A percentile compares a stretch with the other conserved stretches of the same genome.
Conservation (phyloP, 2,797 vertebrate species). For the Agapornis canus region DNA sequence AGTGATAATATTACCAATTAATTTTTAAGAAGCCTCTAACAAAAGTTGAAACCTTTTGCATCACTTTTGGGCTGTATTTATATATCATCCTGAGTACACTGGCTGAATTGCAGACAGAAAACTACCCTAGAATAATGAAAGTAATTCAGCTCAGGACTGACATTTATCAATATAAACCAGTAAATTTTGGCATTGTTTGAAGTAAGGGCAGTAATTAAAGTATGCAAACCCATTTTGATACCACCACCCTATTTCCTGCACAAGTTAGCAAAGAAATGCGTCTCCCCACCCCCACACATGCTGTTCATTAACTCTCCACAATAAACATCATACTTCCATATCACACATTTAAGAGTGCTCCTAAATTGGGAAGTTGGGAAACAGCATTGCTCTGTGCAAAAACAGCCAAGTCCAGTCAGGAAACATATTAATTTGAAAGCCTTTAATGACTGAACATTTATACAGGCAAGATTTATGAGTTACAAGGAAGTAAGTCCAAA, state of each 20-base stretch:
- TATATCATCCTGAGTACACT: not conserved
- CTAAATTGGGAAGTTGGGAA: not conserved
- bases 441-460: slow-evolving; percentile 66
- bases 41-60: not conserved
- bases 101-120: not conserved
- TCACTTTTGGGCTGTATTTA: not conserved
- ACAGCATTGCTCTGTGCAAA: slow-evolving; percentile 22
- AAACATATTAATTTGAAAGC: slow-evolving; percentile 68
- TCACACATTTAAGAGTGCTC: not conserved
- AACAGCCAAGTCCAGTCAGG: slow-evolving; percentile 67
- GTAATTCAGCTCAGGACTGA: not conserved
- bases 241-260: not conserved
- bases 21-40: not conserved
- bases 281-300: not conserved
- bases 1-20: not conserved
- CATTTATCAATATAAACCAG: not conserved
- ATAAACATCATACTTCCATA: slow-evolving; percentile 5
- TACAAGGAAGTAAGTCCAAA: slow-evolving; percentile 64
- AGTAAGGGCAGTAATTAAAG: slow-evolving; percentile 12
- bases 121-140: not conserved
- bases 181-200: not conserved
- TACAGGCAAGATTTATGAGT: slow-evolving; percentile 58
- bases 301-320: not conserved
- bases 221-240: not conserved
- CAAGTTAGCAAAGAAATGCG: not conserved